Evolutionary conservation across 2,888 invertebrate genomes (phyloP).

Genomic region (Brachyptera risi): DNA sequence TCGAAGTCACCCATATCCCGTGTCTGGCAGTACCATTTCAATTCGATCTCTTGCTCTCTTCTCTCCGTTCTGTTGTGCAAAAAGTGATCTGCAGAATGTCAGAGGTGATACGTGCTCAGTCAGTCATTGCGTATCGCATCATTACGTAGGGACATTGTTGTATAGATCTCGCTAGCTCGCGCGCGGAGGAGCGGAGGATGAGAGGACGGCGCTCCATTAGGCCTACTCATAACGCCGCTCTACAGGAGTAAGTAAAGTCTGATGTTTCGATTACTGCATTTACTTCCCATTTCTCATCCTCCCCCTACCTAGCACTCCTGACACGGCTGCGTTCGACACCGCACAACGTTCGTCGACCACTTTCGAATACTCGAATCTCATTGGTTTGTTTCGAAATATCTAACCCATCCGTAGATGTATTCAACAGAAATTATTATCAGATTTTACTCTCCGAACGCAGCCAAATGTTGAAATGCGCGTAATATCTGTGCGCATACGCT

Average conservation of each 20-base stretch:
- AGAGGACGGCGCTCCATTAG: conserved; percentile 10
- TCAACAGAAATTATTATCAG: conserved; percentile 12
- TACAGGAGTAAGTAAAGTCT: conserved; percentile 8
- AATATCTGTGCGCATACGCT: conserved; percentile 2
- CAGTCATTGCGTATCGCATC: neutral
- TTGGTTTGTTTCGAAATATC: conserved; percentile 12
- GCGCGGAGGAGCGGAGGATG: neutral
- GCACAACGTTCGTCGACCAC: neutral
- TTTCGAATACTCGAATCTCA: neutral
- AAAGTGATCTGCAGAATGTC: neutral
- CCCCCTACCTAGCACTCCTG: neutral
- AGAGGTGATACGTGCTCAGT: neutral
- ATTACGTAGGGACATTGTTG: no score
- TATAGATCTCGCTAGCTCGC: neutral
- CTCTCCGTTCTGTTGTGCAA: no score
- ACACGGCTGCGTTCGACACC: neutral
- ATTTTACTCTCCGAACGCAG: neutral
- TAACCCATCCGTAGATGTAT: conserved; percentile 5
- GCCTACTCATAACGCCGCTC: neutral
- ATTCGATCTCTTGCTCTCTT: no score
- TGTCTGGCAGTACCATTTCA: no score
- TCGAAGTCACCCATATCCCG: no score
- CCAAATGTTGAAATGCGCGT: conserved; percentile 5
- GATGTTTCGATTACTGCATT: conserved; percentile 19
- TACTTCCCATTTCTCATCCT: neutral